phyloP scores from a whole-genome alignment of 2,888 invertebrate genomes.

The Phyllotreta striolata region DNA sequence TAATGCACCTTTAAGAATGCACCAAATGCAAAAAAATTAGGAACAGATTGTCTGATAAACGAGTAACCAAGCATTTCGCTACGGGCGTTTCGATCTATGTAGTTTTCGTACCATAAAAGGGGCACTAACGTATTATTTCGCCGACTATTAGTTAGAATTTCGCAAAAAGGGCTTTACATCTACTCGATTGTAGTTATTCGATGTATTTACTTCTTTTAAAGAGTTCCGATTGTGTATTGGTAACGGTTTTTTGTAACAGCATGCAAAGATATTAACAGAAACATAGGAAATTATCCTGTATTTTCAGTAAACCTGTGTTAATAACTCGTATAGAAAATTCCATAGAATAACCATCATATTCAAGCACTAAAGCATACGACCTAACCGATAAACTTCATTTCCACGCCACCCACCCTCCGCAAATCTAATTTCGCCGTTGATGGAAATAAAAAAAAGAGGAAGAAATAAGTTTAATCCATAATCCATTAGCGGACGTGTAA shows the following conservation, averaged over 20 bases:
- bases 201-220: no score
- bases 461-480: constrained; percentile 27
- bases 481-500: constrained; percentile 35
- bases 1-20: neutral
- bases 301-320: no score
- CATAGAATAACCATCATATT: no score
- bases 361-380: neutral
- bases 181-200: no score
- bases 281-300: no score
- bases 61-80: constrained; percentile 5
- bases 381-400: constrained; percentile 2
- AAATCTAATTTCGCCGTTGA: constrained; percentile 13
- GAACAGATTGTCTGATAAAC: constrained; percentile 9
- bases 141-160: constrained; percentile 8
- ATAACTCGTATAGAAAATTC: no score
- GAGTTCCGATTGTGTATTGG: no score
- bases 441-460: constrained; percentile 15
- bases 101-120: constrained; percentile 11
- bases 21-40: constrained; percentile 4
- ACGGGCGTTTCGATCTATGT: constrained; percentile 4
- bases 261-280: no score
- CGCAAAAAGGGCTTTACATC: neutral
- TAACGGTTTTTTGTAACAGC: no score
- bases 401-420: neutral
- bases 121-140: constrained; percentile 8